Percentiles rank a stretch among this genome's conserved stretches.
Conservation (phyloP, 37 sponge, comb jelly and placozoan genomes). For the Dysidea cf. avara region DNA sequence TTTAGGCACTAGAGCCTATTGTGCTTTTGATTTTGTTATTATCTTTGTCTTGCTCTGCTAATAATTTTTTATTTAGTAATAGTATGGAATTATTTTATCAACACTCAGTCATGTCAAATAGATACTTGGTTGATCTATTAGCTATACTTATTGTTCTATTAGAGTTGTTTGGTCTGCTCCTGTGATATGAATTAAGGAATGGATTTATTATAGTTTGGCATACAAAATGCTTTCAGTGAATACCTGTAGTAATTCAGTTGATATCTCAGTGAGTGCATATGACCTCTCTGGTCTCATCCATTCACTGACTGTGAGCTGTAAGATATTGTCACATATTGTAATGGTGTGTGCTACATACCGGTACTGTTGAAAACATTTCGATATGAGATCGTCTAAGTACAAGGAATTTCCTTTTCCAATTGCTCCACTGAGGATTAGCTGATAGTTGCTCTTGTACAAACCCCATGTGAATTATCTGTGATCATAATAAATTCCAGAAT, state of each 20-base stretch:
- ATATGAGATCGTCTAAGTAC: slow-evolving; percentile 19
- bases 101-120: too few species aligned
- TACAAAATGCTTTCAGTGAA: too few species aligned
- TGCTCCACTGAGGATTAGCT: slow-evolving; percentile 26
- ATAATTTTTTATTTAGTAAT: too few species aligned
- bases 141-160: not conserved
- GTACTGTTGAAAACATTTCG: slow-evolving; percentile 19
- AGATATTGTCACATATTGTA: not conserved
- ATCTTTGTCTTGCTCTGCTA: too few species aligned
- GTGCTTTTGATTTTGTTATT: too few species aligned
- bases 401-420: slow-evolving; percentile 49
- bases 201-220: too few species aligned
- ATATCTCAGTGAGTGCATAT: slow-evolving; percentile 28
- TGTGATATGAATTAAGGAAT: not conserved
- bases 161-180: not conserved
- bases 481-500: not conserved
- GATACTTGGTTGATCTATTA: not conserved
- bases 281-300: slow-evolving; percentile 40
- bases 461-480: slow-evolving; percentile 26
- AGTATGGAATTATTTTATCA: too few species aligned
- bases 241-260: slow-evolving; percentile 23
- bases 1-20: too few species aligned
- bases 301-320: slow-evolving; percentile 7
- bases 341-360: not conserved
- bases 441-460: slow-evolving; percentile 43